Conservation (phyloP, 2,797 vertebrate species). For the Jordanella pulchra region DNA sequence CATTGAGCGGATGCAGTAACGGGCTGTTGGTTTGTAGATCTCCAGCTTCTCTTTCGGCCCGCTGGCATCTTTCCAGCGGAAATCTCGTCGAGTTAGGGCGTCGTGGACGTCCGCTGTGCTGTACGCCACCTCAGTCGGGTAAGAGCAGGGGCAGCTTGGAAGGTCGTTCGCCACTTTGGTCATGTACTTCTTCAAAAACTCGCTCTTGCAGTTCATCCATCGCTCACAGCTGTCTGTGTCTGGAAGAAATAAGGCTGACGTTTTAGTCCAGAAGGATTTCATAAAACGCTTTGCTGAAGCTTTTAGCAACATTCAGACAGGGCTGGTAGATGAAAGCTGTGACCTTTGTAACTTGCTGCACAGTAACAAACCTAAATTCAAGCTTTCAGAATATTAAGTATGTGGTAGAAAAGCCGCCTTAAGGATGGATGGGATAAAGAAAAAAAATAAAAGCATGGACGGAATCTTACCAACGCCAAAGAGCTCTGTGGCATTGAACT, state of each 20-base stretch:
- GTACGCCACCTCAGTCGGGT: conserved; percentile 89
- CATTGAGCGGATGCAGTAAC: conserved; percentile 92
- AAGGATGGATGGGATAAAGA: conserved; percentile 44
- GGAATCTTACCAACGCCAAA: conserved; percentile 93
- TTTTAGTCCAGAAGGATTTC: conserved; percentile 21
- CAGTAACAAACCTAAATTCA: conserved; percentile 49
- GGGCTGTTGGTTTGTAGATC: conserved; percentile 91
- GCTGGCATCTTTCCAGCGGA: conserved; percentile 91
- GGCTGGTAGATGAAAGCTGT: conserved; percentile 14
- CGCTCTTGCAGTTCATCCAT: conserved; percentile 95
- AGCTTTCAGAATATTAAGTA: conserved; percentile 58
- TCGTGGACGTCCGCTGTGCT: conserved; percentile 86
- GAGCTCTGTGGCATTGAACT: conserved; percentile 95
- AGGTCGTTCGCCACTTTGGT: conserved; percentile 88
- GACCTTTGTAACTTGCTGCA: conserved; percentile 40
- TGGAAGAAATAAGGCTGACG: conserved; percentile 62
- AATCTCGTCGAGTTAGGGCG: conserved; percentile 78
- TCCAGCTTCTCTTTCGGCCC: conserved; percentile 91
- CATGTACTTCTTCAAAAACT: conserved; percentile 92
- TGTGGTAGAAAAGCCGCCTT: conserved; percentile 39
- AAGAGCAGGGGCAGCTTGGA: conserved; percentile 92
- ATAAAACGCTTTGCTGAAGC: conserved; percentile 17
- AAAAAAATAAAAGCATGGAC: conserved; percentile 10
- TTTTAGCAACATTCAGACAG: conserved; percentile 38
- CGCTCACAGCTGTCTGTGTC: conserved; percentile 95